These are phyloP conservation scores for Neotragus pygmaeus DNA, from an alignment of 2,113 vertebrate genomes.

Conservation along the genomic window DNA sequence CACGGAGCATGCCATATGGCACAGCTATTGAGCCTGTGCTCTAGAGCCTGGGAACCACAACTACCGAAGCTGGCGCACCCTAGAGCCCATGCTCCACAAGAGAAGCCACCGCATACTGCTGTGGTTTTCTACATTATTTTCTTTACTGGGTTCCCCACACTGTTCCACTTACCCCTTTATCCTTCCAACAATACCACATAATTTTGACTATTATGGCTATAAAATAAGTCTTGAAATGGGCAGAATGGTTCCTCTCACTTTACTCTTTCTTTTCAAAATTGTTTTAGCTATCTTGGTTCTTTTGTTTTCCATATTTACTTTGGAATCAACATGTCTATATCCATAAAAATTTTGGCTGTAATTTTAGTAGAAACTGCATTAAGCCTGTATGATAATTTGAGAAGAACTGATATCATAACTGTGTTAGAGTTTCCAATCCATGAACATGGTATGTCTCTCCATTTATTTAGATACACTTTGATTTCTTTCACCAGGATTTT, in stretches of 20 bases:
- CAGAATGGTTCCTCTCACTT: background rate
- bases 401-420: background rate
- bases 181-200: background rate
- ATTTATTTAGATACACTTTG: background rate
- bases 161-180: background rate
- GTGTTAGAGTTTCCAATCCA: background rate
- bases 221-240: background rate
- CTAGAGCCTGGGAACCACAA: background rate
- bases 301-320: background rate
- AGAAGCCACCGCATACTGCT: background rate
- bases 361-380: background rate
- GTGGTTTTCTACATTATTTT: background rate
- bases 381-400: background rate
- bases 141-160: background rate
- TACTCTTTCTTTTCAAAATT: background rate
- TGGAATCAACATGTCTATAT: background rate
- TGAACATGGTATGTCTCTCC: background rate
- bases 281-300: background rate
- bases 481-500: conserved; percentile 5
- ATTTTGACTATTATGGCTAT: background rate
- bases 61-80: rapidly evolving
- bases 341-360: background rate
- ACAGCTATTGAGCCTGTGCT: background rate
- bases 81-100: background rate
- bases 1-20: background rate